Conservation (phyloP, 2,888 invertebrate genomes). For the Phoronis australis region DNA sequence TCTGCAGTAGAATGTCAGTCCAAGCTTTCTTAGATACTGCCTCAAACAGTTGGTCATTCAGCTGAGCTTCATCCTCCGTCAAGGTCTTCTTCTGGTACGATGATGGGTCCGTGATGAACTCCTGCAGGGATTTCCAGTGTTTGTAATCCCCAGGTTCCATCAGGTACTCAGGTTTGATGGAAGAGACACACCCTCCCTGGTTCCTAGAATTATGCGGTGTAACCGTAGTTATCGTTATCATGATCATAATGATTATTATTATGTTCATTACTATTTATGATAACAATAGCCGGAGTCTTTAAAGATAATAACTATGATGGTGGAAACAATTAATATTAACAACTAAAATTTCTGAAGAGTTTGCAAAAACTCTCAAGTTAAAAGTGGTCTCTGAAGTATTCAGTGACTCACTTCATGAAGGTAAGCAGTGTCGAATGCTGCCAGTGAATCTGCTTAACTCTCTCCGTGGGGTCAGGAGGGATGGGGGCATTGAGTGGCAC, state of each 20-base stretch:
- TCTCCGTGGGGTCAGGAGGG: conserved; percentile 42
- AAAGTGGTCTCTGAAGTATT: too few relatives aligned
- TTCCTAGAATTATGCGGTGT: conserved; percentile 23
- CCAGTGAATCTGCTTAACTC: conserved; percentile 50
- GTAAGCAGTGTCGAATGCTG: conserved; percentile 52
- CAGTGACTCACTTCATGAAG: conserved; percentile 48
- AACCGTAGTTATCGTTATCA: too few relatives aligned
- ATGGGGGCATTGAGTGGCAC: conserved; percentile 46
- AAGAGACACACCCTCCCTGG: conserved; percentile 49
- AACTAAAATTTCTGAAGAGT: too few relatives aligned
- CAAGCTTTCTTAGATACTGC: conserved; percentile 50
- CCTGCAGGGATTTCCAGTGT: conserved; percentile 46
- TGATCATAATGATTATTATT: too few relatives aligned
- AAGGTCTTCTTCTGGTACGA: conserved; percentile 19
- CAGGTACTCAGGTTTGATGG: conserved; percentile 51
- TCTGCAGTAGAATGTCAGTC: conserved; percentile 50
- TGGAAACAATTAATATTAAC: too few relatives aligned
- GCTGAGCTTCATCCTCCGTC: conserved; percentile 33
- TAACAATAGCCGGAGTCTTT: too few relatives aligned
- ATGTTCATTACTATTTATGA: too few relatives aligned
- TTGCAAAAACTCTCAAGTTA: too few relatives aligned
- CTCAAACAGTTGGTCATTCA: conserved; percentile 49
- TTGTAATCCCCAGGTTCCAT: conserved; percentile 48
- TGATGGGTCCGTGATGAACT: too few relatives aligned
- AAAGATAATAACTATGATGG: too few relatives aligned